A percentile compares a stretch with the other conserved stretches of the same genome.
phyloP scores from a whole-genome alignment of 1,140 invertebrate species.

The Drosophila pseudoananassae region DNA sequence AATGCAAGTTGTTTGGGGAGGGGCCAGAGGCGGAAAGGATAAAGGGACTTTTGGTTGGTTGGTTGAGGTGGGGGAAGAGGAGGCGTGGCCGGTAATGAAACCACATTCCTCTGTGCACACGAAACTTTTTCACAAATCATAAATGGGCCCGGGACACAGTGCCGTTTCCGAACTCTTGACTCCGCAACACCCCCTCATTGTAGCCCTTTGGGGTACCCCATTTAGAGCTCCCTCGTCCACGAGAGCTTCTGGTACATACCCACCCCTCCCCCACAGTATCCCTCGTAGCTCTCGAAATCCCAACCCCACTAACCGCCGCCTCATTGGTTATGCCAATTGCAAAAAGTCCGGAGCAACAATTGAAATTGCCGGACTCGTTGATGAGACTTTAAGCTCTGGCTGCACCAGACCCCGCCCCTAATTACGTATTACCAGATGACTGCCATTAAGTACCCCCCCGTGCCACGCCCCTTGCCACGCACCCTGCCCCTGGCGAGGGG shows the following conservation, averaged over 20 bases:
- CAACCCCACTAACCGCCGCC: constrained; percentile 6
- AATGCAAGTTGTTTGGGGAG: constrained; percentile 17
- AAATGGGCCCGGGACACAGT: constrained; percentile 25
- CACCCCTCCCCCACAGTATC: not conserved
- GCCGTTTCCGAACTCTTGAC: constrained; percentile 2
- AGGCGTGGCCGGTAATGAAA: constrained; percentile 17
- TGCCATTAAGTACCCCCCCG: constrained; percentile 39
- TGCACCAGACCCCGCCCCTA: constrained; percentile 16
- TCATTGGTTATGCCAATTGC: constrained; percentile 52
- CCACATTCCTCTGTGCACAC: constrained; percentile 20
- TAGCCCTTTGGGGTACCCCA: not conserved
- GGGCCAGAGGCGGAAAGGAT: not conserved
- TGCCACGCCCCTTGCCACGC: not conserved
- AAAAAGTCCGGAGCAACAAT: constrained; percentile 42
- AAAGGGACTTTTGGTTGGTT: constrained; percentile 1
- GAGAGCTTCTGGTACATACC: no score
- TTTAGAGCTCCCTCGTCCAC: not conserved
- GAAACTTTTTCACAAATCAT: constrained; percentile 48
- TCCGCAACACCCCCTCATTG: not conserved
- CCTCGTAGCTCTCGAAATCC: not conserved
- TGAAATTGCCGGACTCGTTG: constrained; percentile 44
- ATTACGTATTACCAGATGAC: constrained; percentile 68
- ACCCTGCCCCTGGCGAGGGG: constrained; percentile 8
- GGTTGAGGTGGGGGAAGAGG: not conserved
- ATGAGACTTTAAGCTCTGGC: constrained; percentile 41